Evolutionary conservation across 1,140 invertebrate species (phyloP), one percentile per base, ranked within the genome.

Genomic region (Drosophila aff.): DNA sequence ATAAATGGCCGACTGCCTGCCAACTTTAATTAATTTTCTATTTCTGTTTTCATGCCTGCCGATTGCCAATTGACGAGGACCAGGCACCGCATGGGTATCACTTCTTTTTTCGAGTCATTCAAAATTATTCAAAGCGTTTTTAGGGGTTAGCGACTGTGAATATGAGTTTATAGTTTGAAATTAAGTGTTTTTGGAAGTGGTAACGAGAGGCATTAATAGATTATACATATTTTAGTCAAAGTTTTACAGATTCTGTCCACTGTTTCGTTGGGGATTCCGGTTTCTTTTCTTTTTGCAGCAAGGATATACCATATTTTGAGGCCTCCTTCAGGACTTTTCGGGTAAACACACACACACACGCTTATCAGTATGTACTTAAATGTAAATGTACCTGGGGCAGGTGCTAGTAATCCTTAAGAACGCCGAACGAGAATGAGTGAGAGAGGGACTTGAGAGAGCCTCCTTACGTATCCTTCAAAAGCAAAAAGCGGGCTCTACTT

Each of bases 1-100:
- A 73, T 73, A 73, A 73, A 73, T 72, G 69, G 28, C 36, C 55
- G 69, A 44, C 69, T 71, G 68, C 52, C 69, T 71, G 69, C 57
- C 41, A 73, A 61, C 71, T 73, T 73, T 61, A 73, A 73, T 73
- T 73, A 73, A 73, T 73, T 73, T 73, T 73, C 71, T 73, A 73
- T 61, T 73, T 50, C 68, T 52, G 53, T 52, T 71, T 59, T 73
- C 38, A 73, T 72, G 53, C 67, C 38, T 69, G 68, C 28, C 68
- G 68, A 69, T 69, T 52, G 40, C 1, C 43, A 44, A 69, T 58
- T 67, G 36, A 40, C 62, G 18, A 68, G 15, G 33, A 67, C 33
- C 28, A 66, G 21, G 21, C 5, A 18, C 15, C 10, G 59, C n/a
- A 10, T 36, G 16, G 7, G 15, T 49, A 65, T 44, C 44, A 40